A percentile compares a stretch with the other conserved stretches of the same genome.
These are phyloP conservation scores for Aurelia aurita complex sp. Pacific DNA, from an alignment of 30 jellyfish, hydroid and myxozoan species.

Conservation along the genomic window DNA sequence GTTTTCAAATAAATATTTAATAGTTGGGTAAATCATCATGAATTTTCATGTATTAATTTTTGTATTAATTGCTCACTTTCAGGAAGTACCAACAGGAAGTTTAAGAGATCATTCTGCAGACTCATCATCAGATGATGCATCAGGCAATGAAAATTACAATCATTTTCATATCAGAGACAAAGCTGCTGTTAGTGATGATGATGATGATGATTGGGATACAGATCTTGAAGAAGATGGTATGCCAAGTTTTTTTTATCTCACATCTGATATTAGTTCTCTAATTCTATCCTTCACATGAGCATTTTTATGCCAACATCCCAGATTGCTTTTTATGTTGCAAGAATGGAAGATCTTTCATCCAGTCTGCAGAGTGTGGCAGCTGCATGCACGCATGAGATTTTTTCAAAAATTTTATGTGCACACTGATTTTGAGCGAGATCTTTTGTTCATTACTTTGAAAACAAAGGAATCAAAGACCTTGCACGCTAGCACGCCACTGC, in stretches of 20 bases:
- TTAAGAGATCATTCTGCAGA: conserved; percentile 36
- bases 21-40: not conserved
- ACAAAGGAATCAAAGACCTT: too few species aligned
- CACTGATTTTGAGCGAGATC: too few species aligned
- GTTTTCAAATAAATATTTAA: not conserved
- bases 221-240: conserved; percentile 75
- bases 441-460: too few species aligned
- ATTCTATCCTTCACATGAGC: not conserved
- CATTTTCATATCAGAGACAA: not conserved
- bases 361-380: too few species aligned
- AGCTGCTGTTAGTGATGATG: conserved; percentile 25
- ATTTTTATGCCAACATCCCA: not conserved
- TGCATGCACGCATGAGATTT: too few species aligned
- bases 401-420: too few species aligned
- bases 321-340: too few species aligned
- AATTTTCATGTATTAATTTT: not conserved
- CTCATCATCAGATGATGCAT: conserved; percentile 30
- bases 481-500: too few species aligned
- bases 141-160: conserved; percentile 16
- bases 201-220: conserved; percentile 90
- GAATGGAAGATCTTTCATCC: too few species aligned
- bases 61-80: not conserved
- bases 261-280: not conserved
- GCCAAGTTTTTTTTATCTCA: not conserved
- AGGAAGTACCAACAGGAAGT: conserved; percentile 68